Conservation (phyloP, 2,888 invertebrate species). For the Rhagium mordax region DNA sequence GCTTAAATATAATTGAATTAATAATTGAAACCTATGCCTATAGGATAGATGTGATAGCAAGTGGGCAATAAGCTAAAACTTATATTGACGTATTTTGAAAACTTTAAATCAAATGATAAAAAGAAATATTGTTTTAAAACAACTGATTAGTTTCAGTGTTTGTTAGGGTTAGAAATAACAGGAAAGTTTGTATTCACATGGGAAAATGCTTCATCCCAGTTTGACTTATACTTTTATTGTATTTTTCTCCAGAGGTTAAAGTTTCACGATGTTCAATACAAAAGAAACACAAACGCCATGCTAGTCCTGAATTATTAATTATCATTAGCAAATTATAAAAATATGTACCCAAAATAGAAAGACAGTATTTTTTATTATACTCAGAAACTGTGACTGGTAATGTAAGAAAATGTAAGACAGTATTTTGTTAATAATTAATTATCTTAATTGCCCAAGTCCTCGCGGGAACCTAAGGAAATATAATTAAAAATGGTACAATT, state of each 20-base stretch:
- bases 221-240: conserved; percentile 53
- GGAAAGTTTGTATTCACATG: conserved; percentile 52
- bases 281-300: neutral
- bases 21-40: no score
- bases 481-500: no score
- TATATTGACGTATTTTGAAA: neutral
- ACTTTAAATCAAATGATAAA: conserved; percentile 3
- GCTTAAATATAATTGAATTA: no score
- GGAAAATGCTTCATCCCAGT: conserved; percentile 46
- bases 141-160: conserved; percentile 52
- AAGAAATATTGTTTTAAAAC: conserved; percentile 39
- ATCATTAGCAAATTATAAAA: no score
- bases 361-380: no score
- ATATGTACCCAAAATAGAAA: no score
- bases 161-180: conserved; percentile 50
- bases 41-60: no score
- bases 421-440: no score
- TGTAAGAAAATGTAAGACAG: no score
- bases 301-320: neutral
- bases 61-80: neutral
- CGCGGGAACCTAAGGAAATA: no score
- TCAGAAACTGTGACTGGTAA: no score
- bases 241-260: conserved; percentile 45
- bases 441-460: no score
- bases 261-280: conserved; percentile 39